These are phyloP conservation scores for Tubiluchus corallicola DNA, from an alignment of 2,888 invertebrate species.

Conservation along the genomic window DNA sequence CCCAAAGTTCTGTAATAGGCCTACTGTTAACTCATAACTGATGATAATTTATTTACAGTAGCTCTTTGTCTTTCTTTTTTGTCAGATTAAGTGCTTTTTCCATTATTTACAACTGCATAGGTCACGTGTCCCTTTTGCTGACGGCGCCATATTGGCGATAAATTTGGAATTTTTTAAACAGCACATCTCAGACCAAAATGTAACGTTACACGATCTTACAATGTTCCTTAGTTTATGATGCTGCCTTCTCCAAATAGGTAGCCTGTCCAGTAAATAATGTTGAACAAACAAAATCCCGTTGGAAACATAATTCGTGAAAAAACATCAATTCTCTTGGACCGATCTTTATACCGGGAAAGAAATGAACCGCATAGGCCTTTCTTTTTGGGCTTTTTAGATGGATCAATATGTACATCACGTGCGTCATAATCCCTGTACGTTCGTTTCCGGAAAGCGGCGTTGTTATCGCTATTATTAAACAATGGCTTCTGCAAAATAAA, in stretches of 20 bases:
- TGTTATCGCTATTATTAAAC: not conserved
- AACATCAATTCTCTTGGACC: not conserved
- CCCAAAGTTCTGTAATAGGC: too few species aligned
- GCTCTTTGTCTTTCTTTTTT: too few species aligned
- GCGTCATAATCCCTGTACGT: not conserved
- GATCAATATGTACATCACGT: conserved; percentile 1
- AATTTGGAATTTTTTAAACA: too few species aligned
- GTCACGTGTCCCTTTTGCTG: too few species aligned
- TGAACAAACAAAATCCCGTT: not conserved
- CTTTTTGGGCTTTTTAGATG: not conserved
- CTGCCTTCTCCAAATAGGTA: not conserved
- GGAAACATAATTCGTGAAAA: not conserved
- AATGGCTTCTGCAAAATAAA: conserved; percentile 1
- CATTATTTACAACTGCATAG: too few species aligned
- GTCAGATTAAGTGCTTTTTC: too few species aligned
- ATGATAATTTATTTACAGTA: too few species aligned
- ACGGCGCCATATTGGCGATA: too few species aligned
- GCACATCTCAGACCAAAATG: too few species aligned
- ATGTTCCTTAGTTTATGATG: too few species aligned
- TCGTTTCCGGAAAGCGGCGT: not conserved
- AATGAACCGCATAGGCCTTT: not conserved
- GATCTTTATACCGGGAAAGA: conserved; percentile 1
- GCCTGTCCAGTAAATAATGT: not conserved
- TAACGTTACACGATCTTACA: too few species aligned
- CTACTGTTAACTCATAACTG: too few species aligned